Evolutionary conservation across 2,113 vertebrate genomes (phyloP), one percentile per base, ranked within the genome.

Genomic region (Oophaga pumilio): DNA sequence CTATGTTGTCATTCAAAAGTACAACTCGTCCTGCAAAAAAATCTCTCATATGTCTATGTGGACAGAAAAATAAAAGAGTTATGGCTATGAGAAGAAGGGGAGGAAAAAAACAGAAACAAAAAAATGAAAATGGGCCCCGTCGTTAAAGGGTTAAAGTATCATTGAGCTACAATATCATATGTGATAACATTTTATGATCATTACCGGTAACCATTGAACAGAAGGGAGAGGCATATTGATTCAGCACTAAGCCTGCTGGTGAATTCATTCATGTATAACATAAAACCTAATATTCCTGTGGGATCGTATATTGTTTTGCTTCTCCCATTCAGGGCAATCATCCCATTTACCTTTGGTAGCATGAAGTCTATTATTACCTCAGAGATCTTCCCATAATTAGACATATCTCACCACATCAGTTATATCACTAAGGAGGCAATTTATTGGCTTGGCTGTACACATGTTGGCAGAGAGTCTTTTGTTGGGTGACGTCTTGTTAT

Each of bases 121-220:
- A 43, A 3, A 43, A 43, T 43, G 33, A 43, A 43, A 43, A 43
- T 43, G 33, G 33, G 33, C 33, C 33, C 33, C 5, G 33, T 43
- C 33, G 33, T 4, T 2, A 4, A 5, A 5, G 33, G 28, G 26
- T 69, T 33, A 7, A 14, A 17, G 12, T 28, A 13, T 69, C 24
- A n/a, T 6, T 22, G 62, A 20, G 15, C 68, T 28, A 69, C 18
- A 69, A 8, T 69, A 13, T 14, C 24, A 17, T 28, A 1, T 28
- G 68, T 15, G 68, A 69, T 69, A 69, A 33, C 68, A 69, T 28
- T 69, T 69, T 69, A 69, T 69, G 68, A 69, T 15, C 68, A 69
- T 68, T 68, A 12, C n/a, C 13, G n/a, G 24, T 68, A 66, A n/a
- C 62, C 62, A 66, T n/a, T 66, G 8, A 66, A 66, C 22, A 66